These are phyloP conservation scores for Regulus satrapa DNA, from an alignment of 2,113 vertebrate species.

Conservation along the genomic window DNA sequence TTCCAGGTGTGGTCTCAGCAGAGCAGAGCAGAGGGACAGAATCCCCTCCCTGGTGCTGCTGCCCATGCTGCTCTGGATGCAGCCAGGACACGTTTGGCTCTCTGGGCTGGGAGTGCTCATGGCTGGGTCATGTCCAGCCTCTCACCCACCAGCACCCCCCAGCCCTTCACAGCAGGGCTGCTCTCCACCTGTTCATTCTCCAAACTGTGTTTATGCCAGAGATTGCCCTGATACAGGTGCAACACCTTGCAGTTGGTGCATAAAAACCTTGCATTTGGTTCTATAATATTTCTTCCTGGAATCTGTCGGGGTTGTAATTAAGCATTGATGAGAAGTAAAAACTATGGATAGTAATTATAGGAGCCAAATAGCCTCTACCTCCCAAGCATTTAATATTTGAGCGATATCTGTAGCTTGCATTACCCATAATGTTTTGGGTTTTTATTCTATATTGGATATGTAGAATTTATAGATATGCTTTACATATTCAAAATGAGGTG, in stretches of 20 bases:
- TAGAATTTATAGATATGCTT: neutral
- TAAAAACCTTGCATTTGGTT: neutral
- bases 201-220: accelerated
- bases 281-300: neutral
- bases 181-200: accelerated
- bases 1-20: neutral
- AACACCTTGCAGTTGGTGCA: neutral
- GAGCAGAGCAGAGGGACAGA: neutral
- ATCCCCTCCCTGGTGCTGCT: neutral
- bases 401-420: neutral
- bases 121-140: neutral
- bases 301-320: neutral
- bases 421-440: neutral
- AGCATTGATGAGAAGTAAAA: neutral
- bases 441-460: neutral
- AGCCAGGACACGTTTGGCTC: neutral
- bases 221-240: neutral
- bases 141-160: neutral
- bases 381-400: neutral
- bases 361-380: neutral
- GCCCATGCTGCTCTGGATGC: neutral
- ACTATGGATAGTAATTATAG: neutral
- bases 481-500: neutral
- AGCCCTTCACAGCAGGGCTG: accelerated
- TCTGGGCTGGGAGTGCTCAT: neutral